Conservation (phyloP, 2,113 vertebrate genomes). For the Amblyopsis rosae region DNA sequence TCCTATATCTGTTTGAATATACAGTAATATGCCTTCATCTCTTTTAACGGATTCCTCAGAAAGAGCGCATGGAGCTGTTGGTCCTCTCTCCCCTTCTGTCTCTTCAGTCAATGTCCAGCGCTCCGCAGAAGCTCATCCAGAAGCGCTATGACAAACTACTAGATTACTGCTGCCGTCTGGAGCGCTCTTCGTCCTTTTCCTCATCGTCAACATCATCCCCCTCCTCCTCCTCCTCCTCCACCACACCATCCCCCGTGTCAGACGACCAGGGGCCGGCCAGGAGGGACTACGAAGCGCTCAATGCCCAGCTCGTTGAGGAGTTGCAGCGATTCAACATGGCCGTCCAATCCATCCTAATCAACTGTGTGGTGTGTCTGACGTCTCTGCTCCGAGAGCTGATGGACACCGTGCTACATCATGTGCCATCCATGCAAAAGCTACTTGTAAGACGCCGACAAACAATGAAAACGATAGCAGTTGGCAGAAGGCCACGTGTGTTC, state of each 20-base stretch:
- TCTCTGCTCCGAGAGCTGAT: conserved; percentile 78
- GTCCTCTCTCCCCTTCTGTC: conserved; percentile 83
- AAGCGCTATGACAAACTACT: conserved; percentile 97
- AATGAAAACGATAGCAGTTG: not conserved
- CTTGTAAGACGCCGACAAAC: conserved; percentile 74
- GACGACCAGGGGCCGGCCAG: conserved; percentile 82
- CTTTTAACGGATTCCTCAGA: conserved; percentile 67
- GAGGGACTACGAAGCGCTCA: conserved; percentile 92
- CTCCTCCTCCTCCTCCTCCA: conserved; percentile 38
- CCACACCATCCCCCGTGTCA: conserved; percentile 35
- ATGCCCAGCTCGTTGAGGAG: conserved; percentile 91
- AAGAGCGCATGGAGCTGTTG: conserved; percentile 77
- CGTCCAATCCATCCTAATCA: conserved; percentile 79
- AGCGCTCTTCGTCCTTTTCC: conserved; percentile 73
- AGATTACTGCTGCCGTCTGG: conserved; percentile 87
- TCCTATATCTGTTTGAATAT: conserved; percentile 15
- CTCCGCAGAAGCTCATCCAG: conserved; percentile 96
- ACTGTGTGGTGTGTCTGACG: conserved; percentile 81
- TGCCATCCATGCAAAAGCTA: conserved; percentile 69
- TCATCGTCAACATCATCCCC: conserved; percentile 45
- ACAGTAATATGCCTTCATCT: not conserved
- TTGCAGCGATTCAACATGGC: conserved; percentile 89
- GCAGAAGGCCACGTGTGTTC: not conserved
- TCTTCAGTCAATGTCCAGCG: conserved; percentile 86
- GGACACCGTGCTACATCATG: conserved; percentile 56